Percentiles rank a stretch among this genome's conserved stretches.
phyloP scores from a whole-genome alignment of 2,113 vertebrate genomes.

The Desmodus rotundus region DNA sequence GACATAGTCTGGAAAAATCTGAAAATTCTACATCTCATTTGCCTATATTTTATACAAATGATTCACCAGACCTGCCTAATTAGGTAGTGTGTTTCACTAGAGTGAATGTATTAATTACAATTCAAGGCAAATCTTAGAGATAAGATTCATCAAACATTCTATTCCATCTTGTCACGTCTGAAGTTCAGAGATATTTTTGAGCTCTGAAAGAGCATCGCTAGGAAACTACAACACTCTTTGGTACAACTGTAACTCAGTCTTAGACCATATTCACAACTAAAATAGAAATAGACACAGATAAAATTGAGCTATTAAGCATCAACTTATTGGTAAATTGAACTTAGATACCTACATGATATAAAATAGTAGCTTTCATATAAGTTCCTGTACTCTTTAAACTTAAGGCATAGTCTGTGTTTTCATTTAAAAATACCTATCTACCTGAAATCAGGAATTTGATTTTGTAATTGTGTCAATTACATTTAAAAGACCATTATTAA shows the following conservation, averaged over 20 bases:
- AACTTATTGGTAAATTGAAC: neutral
- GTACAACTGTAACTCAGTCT: neutral
- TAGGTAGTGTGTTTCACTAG: neutral
- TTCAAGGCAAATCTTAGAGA: slow-evolving; percentile 19
- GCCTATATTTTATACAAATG: slow-evolving; percentile 12
- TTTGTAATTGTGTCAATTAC: neutral
- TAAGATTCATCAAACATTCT: slow-evolving; percentile 32
- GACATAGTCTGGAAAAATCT: neutral
- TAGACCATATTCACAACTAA: slow-evolving; percentile 19
- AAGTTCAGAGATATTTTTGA: slow-evolving; percentile 30
- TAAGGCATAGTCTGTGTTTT: neutral
- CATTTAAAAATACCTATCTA: neutral
- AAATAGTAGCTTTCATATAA: slow-evolving; percentile 61
- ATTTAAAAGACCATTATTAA: slow-evolving; percentile 11
- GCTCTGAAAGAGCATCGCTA: slow-evolving; percentile 9
- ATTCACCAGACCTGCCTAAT: neutral
- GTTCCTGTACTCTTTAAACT: slow-evolving; percentile 41
- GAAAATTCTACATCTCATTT: slow-evolving; percentile 21
- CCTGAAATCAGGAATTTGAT: neutral
- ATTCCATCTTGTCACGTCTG: neutral
- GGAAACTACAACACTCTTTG: neutral
- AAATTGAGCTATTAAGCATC: neutral
- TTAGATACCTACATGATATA: slow-evolving; percentile 28
- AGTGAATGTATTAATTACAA: slow-evolving; percentile 21
- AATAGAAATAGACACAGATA: slow-evolving; percentile 43